A percentile compares a stretch with the other conserved stretches of the same genome.
Conservation (phyloP, 2,797 vertebrate genomes). For the Taeniopygia guttata region DNA sequence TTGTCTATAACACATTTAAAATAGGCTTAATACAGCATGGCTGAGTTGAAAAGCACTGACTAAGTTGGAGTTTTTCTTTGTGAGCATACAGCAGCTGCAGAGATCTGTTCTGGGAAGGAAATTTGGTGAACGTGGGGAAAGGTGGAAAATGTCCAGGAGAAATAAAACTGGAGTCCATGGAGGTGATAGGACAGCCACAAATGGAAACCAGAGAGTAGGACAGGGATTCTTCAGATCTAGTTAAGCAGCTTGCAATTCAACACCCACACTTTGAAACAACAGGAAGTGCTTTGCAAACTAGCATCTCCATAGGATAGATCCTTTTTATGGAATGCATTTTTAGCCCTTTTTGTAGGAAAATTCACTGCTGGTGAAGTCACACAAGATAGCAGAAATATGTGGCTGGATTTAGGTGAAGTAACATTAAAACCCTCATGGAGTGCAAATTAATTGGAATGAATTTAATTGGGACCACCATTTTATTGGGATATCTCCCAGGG, state of each 20-base stretch:
- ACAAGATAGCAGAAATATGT: neutral
- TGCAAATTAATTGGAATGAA: slow-evolving; percentile 31
- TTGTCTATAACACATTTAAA: neutral
- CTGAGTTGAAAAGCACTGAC: neutral
- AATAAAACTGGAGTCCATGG: neutral
- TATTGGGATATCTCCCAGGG: neutral
- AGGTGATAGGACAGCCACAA: neutral
- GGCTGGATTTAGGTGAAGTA: neutral
- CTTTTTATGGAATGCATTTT: neutral
- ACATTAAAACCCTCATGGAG: neutral
- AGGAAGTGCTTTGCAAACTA: neutral
- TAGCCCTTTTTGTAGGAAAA: neutral
- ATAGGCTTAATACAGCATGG: neutral
- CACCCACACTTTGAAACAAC: neutral
- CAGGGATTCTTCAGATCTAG: neutral
- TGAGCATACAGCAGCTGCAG: neutral
- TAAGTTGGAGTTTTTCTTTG: neutral
- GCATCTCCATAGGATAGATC: neutral
- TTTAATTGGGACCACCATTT: slow-evolving; percentile 32
- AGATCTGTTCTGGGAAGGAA: neutral
- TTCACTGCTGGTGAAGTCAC: neutral
- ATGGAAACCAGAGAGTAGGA: neutral
- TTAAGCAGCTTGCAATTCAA: neutral
- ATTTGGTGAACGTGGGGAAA: neutral
- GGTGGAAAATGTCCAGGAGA: neutral